Evolutionary conservation across 2,888 invertebrate genomes (phyloP).

Genomic region (Nephrotoma appendiculata): DNA sequence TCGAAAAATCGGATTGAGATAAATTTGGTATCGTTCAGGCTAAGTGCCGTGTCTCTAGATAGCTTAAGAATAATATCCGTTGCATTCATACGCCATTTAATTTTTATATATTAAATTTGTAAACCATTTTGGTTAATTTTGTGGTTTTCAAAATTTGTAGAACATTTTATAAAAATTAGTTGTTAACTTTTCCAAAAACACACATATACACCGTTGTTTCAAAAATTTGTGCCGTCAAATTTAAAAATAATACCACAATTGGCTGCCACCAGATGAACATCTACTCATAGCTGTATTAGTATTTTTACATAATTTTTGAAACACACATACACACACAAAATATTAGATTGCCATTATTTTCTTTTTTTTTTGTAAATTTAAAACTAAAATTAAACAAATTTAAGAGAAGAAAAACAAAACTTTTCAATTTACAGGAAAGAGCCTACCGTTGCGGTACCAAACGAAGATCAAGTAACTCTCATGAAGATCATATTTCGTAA

Average conservation of each 20-base stretch:
- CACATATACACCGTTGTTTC: neutral
- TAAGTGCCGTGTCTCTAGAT: too few species aligned
- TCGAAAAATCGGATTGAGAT: too few species aligned
- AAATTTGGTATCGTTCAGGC: too few species aligned
- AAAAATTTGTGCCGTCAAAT: neutral
- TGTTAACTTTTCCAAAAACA: neutral
- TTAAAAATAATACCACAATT: neutral
- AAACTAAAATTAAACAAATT: neutral
- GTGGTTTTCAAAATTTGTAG: neutral
- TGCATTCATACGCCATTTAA: neutral
- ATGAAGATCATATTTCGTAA: slow-evolving; percentile 11
- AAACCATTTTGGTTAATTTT: neutral
- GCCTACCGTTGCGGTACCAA: slow-evolving; percentile 16
- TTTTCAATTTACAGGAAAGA: slow-evolving; percentile 13
- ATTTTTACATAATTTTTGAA: neutral
- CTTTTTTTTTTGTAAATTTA: slow-evolving; percentile 2
- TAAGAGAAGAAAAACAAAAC: neutral
- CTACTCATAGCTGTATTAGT: neutral
- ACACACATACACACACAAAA: neutral
- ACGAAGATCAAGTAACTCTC: slow-evolving; percentile 14
- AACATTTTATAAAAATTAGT: neutral
- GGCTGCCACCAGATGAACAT: neutral
- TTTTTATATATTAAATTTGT: neutral
- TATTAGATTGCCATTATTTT: neutral
- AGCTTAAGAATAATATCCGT: neutral